These are phyloP conservation scores for Tympanuchus pallidicinctus DNA, from an alignment of 2,113 vertebrate genomes.

Conservation along the genomic window DNA sequence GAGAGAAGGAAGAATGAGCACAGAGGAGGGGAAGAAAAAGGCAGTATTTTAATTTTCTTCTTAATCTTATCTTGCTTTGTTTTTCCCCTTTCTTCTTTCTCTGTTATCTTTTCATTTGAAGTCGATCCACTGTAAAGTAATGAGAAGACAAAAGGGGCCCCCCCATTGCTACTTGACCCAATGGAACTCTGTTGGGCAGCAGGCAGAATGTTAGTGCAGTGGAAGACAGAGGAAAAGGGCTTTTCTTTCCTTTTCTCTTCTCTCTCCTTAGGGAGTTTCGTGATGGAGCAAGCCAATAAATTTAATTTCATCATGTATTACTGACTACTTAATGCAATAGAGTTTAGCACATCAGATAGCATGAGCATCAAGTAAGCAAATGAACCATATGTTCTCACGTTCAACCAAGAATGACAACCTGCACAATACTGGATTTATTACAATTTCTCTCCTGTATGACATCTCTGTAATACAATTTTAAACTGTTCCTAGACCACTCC, in stretches of 20 bases:
- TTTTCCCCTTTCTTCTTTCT: neutral
- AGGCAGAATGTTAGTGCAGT: neutral
- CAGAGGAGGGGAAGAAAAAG: neutral
- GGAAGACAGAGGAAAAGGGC: neutral
- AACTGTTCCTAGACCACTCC: constrained; percentile 2
- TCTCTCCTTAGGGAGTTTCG: constrained; percentile 3
- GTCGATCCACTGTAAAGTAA: neutral
- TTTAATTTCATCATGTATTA: constrained; percentile 50
- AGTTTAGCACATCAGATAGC: constrained; percentile 52
- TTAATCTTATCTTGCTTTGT: constrained; percentile 9
- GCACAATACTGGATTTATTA: constrained; percentile 31
- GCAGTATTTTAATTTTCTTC: neutral
- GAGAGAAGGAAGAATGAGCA: neutral
- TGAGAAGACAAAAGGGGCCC: neutral
- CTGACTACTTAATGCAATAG: constrained; percentile 50
- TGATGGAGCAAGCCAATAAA: constrained; percentile 50
- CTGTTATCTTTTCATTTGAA: neutral
- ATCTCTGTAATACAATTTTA: constrained; percentile 41
- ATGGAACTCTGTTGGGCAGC: neutral
- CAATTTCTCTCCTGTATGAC: constrained; percentile 32
- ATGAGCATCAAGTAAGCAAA: constrained; percentile 44
- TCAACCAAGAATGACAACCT: constrained; percentile 45
- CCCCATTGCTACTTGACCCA: neutral
- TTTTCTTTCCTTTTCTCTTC: neutral
- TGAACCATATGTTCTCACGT: constrained; percentile 64